Base-by-base conservation (phyloP, 1,140 invertebrate species). In the Monomorium pharaonis region DNA sequence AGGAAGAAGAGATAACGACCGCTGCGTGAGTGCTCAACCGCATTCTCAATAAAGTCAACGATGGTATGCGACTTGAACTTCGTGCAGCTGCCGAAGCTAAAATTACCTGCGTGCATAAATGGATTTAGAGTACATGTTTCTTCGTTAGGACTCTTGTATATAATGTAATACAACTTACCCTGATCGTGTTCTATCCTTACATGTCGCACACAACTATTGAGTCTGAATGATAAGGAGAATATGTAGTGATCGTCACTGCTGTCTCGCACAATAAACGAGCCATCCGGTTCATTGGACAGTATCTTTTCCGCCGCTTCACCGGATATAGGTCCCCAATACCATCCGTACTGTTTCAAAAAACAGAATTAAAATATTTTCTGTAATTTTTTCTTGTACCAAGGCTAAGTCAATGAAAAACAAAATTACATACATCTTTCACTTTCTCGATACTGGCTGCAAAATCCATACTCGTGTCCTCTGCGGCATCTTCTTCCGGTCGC, bases 271-370 rank as follows among this genome's bases (percentile, higher is more conserved):
- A 99, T 98, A 92, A 99, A 99, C 14, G 98, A 98, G 12, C 98
- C 99, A 94, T 99, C 98, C 2, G 98, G 98, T 95, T 99, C 98
- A 92, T 98, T 98, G 5, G 97, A 97, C 21, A 99, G 95, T 87
- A 99, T 97, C 94, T 98, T 98, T 94, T 99, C 99, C 0, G 99
- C 99, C 81, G 98, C 97, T 95, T 99, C 98, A 67, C 98, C 98
- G 77, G 98, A 98, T 91, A 99, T 97, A 60, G 99, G 98, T 89
- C 99, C 99, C 99, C 99, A 99, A 94, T 99, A 99, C 99, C 99
- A 99, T 58, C 98, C 98, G 95, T 98, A 98, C 98, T 99, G 93
- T 86, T 96, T 96, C 56, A 88, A 58, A 89, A 89, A 67, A 54
- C n/a, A 24, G 0, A 27, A 9, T 44, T 0, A n/a, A 0, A 72